phyloP scores from a whole-genome alignment of 2,797 vertebrate species.

The Adelosebastes latens region DNA sequence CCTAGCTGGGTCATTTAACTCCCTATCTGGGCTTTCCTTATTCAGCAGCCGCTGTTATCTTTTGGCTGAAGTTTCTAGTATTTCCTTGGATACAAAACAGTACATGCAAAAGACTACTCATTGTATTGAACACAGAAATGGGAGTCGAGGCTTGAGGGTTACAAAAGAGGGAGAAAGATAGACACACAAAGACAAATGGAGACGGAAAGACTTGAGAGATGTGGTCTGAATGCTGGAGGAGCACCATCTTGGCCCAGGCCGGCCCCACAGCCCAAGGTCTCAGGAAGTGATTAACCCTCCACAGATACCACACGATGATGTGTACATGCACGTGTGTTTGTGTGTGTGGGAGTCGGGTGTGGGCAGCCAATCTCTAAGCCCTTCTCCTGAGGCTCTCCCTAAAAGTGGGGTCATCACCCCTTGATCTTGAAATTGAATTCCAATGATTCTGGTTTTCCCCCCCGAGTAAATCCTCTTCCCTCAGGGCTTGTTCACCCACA shows the following conservation, averaged over 20 bases:
- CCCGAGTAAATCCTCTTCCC: constrained; percentile 61
- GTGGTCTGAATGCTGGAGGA: constrained; percentile 33
- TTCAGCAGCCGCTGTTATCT: constrained; percentile 38
- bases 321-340: constrained; percentile 29
- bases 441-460: constrained; percentile 64
- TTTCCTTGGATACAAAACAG: constrained; percentile 14
- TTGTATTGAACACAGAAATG: constrained; percentile 30
- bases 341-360: constrained; percentile 48
- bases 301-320: constrained; percentile 53
- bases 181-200: constrained; percentile 32
- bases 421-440: constrained; percentile 82
- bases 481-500: constrained; percentile 61
- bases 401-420: constrained; percentile 79
- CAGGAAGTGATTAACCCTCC: constrained; percentile 78
- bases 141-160: neutral
- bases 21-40: constrained; percentile 34
- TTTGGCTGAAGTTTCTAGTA: constrained; percentile 19
- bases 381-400: constrained; percentile 70
- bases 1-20: constrained; percentile 46
- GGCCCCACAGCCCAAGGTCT: constrained; percentile 56
- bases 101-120: constrained; percentile 15
- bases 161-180: neutral
- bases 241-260: constrained; percentile 6
- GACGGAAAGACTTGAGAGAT: constrained; percentile 29
- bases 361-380: constrained; percentile 69